Evolutionary conservation across 1,140 invertebrate genomes (phyloP), one percentile per base, ranked within the genome.

Genomic region (Planococcus citri): DNA sequence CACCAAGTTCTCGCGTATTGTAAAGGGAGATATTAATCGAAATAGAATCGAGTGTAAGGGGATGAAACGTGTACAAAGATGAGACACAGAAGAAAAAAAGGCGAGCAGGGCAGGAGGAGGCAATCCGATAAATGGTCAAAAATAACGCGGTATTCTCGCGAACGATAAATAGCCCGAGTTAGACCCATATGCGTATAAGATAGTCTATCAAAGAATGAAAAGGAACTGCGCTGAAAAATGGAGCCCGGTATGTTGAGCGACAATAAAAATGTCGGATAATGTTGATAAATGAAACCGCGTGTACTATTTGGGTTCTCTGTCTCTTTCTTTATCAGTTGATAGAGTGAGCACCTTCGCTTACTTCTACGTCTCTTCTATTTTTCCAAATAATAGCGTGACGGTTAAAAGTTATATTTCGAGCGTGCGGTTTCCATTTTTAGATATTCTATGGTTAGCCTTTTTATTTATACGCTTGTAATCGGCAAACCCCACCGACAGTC

Each of bases 191-290:
- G 41, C 60, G 60, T 64, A 64, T 24, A 24, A 64, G 21, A 64
- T 64, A 27, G 60, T 64, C 60, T 64, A 64, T 64, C 60, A 64
- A 24, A 64, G 60, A 64, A 64, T 64, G 60, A 64, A 64, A 64
- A 27, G 60, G 25, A 64, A 64, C 22, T 24, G 9, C 22, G 60
- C 60, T 64, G 60, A 64, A 64, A 64, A 64, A 64, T 64, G 60
- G 60, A 64, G 25, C 22, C 20, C 22, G 60, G 60, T 64, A 64
- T 64, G 60, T 64, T 27, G 60, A 64, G 60, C 60, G 60, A 64
- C 60, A 64, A 64, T 64, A 64, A 64, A 64, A 64, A 64, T 64
- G 60, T 64, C 60, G 60, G 60, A 64, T 64, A 64, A 64, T 64
- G 60, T 64, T 64, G 60, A 64, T 64, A 64, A 64, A 64, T 64